Evolutionary conservation across 2,888 invertebrate species (phyloP).

Genomic region (Plusia festucae): DNA sequence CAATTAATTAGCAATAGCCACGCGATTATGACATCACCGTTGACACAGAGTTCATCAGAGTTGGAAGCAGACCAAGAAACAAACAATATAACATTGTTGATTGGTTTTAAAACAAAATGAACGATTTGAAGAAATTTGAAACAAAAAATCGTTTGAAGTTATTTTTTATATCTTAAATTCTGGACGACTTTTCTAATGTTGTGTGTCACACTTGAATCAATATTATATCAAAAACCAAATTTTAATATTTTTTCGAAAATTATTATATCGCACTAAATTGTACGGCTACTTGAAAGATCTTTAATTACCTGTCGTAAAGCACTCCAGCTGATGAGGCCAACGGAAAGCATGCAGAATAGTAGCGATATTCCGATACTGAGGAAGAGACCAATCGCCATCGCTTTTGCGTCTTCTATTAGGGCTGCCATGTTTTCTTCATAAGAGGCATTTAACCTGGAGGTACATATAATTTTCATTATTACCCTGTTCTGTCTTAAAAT

Average conservation of each 20-base stretch:
- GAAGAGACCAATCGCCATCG: slow-evolving; percentile 87
- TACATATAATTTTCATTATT: no score
- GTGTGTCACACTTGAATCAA: no score
- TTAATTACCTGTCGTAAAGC: slow-evolving; percentile 86
- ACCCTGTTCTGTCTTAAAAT: no score
- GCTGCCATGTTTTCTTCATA: slow-evolving; percentile 86
- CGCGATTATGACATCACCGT: slow-evolving; percentile 25
- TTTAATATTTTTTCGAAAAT: no score
- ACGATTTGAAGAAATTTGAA: no score
- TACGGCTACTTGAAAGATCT: no score
- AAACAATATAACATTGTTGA: background rate
- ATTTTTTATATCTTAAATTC: no score
- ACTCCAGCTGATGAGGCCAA: slow-evolving; percentile 89
- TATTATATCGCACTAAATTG: no score
- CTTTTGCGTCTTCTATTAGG: slow-evolving; percentile 86
- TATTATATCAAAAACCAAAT: no score
- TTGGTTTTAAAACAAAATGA: no score
- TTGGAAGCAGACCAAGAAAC: slow-evolving; percentile 20
- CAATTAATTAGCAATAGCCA: slow-evolving; percentile 16
- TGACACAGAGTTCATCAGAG: slow-evolving; percentile 5
- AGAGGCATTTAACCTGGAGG: slow-evolving; percentile 81
- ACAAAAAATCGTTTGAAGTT: no score
- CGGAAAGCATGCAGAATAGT: slow-evolving; percentile 81
- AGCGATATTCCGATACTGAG: slow-evolving; percentile 74
- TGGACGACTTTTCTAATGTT: no score